Base-by-base conservation (phyloP, 2,888 invertebrate genomes). In the Ophonus ardosiacus region DNA sequence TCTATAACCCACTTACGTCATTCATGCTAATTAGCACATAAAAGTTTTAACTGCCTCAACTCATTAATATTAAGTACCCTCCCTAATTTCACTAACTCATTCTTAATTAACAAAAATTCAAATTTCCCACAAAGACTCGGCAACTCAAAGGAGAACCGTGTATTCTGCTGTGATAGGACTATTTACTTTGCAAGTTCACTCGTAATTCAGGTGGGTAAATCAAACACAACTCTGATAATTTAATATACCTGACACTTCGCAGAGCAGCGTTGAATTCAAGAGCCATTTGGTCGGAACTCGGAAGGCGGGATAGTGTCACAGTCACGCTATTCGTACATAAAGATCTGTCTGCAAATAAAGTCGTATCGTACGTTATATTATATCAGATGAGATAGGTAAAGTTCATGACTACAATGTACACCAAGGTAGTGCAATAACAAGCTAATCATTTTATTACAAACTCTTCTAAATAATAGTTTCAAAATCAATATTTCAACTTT, bases 171-270 rank as follows among this genome's bases (percentile, higher is more conserved):
- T 13, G 63, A 18, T 63, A 21, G 10, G 63, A 7, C 63, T 68
- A 31, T 68, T 68, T 68, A 31, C 31, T 31, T 38, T 68, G 38
- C 38, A 68, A 68, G 68, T 68, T 68, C 68, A 31, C 31, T 38
- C 68, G 68, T 68, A 68, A 68, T 68, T 68, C 68, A 68, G 68
- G 68, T 68, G 31, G 31, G 31, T 31, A 68, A 68, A 68, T 68
- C 68, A 68, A 68, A 68, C 38, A 68, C 38, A 68, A 68, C 68
- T 15, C 68, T 68, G 68, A 68, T 68, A 68, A 68, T 68, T 68
- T 38, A 68, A 68, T 68, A 68, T 68, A 68, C n/a, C 68, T 40
- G 68, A 68, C 68, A 68, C 24, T 38, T 31, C 31, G 68, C 38
- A 38, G 38, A 15, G 63, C 8, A 63, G 63, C n/a, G 10, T 31